Conservation (phyloP, 2,888 invertebrate genomes). For the Tribolium freemani region DNA sequence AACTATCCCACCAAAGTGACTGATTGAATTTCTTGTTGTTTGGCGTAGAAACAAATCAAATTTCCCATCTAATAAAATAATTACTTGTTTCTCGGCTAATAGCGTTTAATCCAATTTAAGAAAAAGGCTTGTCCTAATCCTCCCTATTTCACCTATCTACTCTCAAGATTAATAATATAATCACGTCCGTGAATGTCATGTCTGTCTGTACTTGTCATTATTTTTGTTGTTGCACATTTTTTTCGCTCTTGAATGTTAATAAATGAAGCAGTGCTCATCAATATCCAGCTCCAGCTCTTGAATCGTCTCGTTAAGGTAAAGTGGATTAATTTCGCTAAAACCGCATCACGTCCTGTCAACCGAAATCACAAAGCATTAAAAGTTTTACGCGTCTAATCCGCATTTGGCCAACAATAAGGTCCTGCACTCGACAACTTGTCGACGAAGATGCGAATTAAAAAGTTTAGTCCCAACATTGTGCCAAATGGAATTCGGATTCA, state of each 20-base stretch:
- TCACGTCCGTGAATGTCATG: constrained; percentile 17
- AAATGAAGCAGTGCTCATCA: constrained; percentile 20
- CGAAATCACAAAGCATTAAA: constrained; percentile 21
- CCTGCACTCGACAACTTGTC: constrained; percentile 32
- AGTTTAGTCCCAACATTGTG: constrained; percentile 30
- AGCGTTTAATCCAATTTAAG: constrained; percentile 8
- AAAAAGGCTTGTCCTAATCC: constrained; percentile 2
- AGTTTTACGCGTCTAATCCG: constrained; percentile 18
- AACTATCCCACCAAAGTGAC: too few species aligned
- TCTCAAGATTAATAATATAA: background rate
- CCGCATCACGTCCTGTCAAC: background rate
- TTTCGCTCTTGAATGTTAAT: constrained; percentile 7
- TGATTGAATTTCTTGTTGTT: constrained; percentile 8
- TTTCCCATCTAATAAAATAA: constrained; percentile 13
- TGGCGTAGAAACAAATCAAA: background rate
- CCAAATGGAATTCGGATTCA: constrained; percentile 36
- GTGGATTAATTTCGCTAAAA: constrained; percentile 3
- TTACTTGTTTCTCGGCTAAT: constrained; percentile 5
- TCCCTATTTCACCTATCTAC: background rate
- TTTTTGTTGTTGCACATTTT: constrained; percentile 16
- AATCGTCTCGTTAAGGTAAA: constrained; percentile 24
- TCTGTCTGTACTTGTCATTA: constrained; percentile 6
- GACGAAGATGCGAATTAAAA: constrained; percentile 34
- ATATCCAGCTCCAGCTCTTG: constrained; percentile 1
- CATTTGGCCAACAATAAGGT: constrained; percentile 28